These are phyloP conservation scores for Colistium nudipinnis DNA, from an alignment of 2,113 vertebrate species.

Conservation along the genomic window DNA sequence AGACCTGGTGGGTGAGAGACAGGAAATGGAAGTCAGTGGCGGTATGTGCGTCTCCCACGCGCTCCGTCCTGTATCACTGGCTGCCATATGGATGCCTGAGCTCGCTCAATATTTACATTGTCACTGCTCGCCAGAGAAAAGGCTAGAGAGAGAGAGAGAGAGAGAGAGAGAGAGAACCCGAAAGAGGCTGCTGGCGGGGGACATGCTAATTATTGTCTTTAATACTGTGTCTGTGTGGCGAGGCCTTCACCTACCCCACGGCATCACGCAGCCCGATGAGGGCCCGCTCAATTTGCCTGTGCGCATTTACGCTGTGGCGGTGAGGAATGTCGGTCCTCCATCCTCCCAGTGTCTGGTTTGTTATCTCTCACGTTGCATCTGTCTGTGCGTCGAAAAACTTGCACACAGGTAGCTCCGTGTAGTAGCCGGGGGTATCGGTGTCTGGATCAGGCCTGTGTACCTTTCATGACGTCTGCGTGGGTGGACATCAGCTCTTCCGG, in stretches of 20 bases:
- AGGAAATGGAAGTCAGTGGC: constrained; percentile 76
- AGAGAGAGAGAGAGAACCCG: not conserved
- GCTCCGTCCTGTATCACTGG: constrained; percentile 66
- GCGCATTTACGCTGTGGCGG: constrained; percentile 2
- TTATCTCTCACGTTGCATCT: constrained; percentile 40
- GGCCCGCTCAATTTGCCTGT: not conserved
- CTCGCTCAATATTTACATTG: constrained; percentile 69
- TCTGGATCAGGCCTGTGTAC: constrained; percentile 40
- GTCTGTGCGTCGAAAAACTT: constrained; percentile 8
- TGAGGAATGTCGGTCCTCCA: constrained; percentile 11
- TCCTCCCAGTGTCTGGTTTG: constrained; percentile 23
- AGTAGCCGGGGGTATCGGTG: constrained; percentile 34
- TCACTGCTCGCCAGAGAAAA: constrained; percentile 29
- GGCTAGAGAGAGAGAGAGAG: constrained; percentile 9
- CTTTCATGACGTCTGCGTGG: constrained; percentile 30
- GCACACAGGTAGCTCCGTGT: constrained; percentile 15
- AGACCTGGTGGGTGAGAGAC: constrained; percentile 75
- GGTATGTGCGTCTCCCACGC: constrained; percentile 77
- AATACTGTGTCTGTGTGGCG: constrained; percentile 44
- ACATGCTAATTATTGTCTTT: constrained; percentile 46
- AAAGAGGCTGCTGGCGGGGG: constrained; percentile 21
- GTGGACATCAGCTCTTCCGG: not conserved
- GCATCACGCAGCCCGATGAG: not conserved
- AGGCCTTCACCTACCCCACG: constrained; percentile 5
- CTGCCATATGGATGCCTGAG: constrained; percentile 68